Conservation (phyloP, 2,888 invertebrate genomes). For the Erebia palarica region DNA sequence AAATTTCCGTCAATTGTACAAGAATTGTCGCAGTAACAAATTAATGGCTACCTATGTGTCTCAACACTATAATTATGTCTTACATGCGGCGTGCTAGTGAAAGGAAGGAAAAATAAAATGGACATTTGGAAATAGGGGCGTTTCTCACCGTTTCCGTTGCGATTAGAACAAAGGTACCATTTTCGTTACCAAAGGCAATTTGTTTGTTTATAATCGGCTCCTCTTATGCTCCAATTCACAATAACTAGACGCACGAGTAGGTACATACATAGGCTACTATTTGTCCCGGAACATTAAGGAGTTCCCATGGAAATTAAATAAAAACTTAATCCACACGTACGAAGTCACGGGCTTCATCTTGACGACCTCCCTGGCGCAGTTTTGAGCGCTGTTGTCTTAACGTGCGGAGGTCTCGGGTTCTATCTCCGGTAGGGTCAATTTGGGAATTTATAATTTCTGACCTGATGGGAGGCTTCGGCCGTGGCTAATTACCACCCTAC, state of each 20-base stretch:
- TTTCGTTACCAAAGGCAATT: slow-evolving; percentile 27
- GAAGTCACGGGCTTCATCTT: too few species aligned
- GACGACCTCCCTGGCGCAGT: too few species aligned
- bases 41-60: slow-evolving; percentile 43
- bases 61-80: slow-evolving; percentile 38
- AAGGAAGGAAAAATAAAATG: slow-evolving; percentile 38
- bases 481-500: too few species aligned
- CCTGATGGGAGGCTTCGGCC: too few species aligned
- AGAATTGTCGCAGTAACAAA: slow-evolving; percentile 29
- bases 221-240: slow-evolving; percentile 5
- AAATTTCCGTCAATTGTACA: slow-evolving; percentile 24
- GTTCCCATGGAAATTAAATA: too few species aligned
- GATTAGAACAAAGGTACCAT: slow-evolving; percentile 29
- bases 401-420: too few species aligned
- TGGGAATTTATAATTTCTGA: too few species aligned
- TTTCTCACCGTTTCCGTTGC: slow-evolving; percentile 33
- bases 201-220: slow-evolving; percentile 11
- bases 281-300: too few species aligned
- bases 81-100: slow-evolving; percentile 36
- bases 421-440: too few species aligned
- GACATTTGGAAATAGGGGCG: slow-evolving; percentile 38
- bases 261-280: too few species aligned
- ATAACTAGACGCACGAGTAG: neutral
- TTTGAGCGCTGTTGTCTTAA: too few species aligned
- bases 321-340: too few species aligned